phyloP scores from a whole-genome alignment of 2,888 invertebrate species.

The Sepiola atlantica region DNA sequence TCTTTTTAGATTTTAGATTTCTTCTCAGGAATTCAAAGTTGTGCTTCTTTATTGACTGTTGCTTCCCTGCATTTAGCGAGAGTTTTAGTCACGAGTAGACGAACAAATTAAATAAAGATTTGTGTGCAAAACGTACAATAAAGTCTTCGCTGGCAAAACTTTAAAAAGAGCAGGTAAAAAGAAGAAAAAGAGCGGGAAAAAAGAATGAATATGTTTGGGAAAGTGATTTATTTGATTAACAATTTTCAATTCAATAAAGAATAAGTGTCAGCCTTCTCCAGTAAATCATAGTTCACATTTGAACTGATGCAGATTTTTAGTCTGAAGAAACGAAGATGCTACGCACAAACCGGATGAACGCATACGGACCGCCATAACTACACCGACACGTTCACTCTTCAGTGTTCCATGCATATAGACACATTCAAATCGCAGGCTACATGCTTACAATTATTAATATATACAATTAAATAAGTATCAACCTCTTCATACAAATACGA shows the following conservation, averaged over 20 bases:
- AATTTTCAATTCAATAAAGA: not conserved
- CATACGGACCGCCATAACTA: not conserved
- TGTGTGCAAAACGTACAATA: not conserved
- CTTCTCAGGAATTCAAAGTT: not conserved
- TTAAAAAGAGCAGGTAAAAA: not conserved
- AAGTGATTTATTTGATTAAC: not conserved
- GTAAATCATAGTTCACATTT: not conserved
- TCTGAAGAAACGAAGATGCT: not conserved
- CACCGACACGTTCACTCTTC: too few species aligned
- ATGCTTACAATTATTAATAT: not conserved
- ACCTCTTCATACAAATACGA: not conserved
- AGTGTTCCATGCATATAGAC: not conserved
- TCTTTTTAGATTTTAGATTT: not conserved
- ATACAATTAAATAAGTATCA: not conserved
- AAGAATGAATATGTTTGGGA: not conserved
- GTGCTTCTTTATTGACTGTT: not conserved
- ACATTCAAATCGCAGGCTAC: too few species aligned
- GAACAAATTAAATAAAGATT: constrained; percentile 32
- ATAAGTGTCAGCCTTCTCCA: not conserved
- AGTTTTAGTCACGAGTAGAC: not conserved
- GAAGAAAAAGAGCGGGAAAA: not conserved
- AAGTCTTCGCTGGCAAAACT: not conserved
- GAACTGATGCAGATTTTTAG: not conserved
- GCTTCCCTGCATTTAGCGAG: not conserved
- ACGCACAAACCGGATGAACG: not conserved